Percentiles rank a stretch among this genome's conserved stretches.
phyloP scores from a whole-genome alignment of 1,140 invertebrate genomes.

The Bicyclus anynana region DNA sequence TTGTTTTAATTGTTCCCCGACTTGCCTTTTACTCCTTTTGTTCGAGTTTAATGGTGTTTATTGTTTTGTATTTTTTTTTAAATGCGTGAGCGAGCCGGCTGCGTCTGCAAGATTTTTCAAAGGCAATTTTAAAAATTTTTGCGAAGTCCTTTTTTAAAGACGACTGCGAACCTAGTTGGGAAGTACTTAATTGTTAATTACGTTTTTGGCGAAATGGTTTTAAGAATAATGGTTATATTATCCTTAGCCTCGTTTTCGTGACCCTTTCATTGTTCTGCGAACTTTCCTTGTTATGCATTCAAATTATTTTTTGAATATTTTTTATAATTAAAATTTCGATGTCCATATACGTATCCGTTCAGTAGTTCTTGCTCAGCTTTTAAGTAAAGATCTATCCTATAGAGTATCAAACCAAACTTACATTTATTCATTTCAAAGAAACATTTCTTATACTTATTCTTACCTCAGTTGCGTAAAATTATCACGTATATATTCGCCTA shows the following conservation, averaged over 20 bases:
- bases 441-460: too few species aligned
- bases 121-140: conserved; percentile 48
- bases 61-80: conserved; percentile 63
- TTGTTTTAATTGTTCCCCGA: conserved; percentile 74
- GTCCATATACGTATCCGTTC: too few species aligned
- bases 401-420: too few species aligned
- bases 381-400: too few species aligned
- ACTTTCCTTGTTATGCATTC: neutral
- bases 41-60: conserved; percentile 72
- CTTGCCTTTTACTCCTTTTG: conserved; percentile 75
- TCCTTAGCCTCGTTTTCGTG: conserved; percentile 9
- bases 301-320: too few species aligned
- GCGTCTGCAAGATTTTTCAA: conserved; percentile 59
- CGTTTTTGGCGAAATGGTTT: conserved; percentile 19
- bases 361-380: too few species aligned
- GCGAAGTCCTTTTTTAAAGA: conserved; percentile 35
- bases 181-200: conserved; percentile 28
- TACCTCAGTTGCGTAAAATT: too few species aligned
- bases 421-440: too few species aligned
- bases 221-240: conserved; percentile 28
- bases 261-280: neutral
- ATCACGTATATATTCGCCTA: too few species aligned
- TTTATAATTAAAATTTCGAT: too few species aligned
- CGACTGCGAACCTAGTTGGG: conserved; percentile 19
- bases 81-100: conserved; percentile 65